phyloP scores from a whole-genome alignment of 2,113 vertebrate species.

The Pomatorhinus ruficollis region DNA sequence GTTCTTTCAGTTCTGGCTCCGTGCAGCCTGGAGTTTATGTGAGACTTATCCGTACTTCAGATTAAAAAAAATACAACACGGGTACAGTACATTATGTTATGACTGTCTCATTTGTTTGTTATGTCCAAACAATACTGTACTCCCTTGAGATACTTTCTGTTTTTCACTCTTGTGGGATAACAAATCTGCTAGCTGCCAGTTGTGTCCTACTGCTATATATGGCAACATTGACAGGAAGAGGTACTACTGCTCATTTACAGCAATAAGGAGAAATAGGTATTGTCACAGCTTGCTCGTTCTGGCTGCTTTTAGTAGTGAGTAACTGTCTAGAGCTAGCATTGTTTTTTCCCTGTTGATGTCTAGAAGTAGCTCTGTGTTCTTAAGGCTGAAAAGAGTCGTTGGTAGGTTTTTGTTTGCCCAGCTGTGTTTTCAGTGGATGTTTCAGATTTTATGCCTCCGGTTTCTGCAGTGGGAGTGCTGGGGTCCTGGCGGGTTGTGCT shows the following conservation, averaged over 20 bases:
- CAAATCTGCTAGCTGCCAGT: conserved; percentile 32
- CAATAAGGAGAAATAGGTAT: not conserved
- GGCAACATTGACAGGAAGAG: conserved; percentile 30
- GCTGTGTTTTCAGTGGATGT: not conserved
- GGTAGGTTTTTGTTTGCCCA: not conserved
- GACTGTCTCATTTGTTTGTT: conserved; percentile 66
- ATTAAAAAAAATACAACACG: conserved; percentile 1
- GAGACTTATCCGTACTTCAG: not conserved
- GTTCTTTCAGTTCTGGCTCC: not conserved
- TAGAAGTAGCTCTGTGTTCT: not conserved
- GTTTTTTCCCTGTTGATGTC: not conserved
- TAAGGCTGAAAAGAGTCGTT: not conserved
- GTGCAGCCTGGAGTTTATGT: not conserved
- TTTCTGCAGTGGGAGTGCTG: not conserved
- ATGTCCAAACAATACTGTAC: conserved; percentile 42
- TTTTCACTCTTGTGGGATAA: conserved; percentile 61
- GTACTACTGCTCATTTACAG: conserved; percentile 24
- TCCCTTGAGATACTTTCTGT: conserved; percentile 65
- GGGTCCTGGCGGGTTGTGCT: fast-evolving
- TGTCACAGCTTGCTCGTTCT: not conserved
- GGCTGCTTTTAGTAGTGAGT: not conserved
- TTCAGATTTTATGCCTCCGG: not conserved
- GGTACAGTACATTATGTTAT: conserved; percentile 47
- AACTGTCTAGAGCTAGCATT: not conserved
- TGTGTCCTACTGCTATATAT: conserved; percentile 1